Evolutionary conservation across 2,113 vertebrate species (phyloP).

Genomic region (Saguinus imperator): DNA sequence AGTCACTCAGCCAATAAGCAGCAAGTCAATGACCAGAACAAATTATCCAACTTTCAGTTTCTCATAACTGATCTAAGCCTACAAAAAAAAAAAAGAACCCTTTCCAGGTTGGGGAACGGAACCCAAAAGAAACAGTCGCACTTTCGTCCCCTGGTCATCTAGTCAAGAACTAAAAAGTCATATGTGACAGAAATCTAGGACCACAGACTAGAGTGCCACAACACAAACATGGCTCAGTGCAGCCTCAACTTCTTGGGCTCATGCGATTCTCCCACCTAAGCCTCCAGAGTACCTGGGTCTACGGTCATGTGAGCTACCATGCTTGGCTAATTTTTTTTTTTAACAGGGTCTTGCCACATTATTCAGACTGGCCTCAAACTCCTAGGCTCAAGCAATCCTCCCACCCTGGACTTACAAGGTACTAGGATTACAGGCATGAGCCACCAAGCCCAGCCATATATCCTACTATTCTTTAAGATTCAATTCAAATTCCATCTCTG

Average conservation of each 20-base stretch:
- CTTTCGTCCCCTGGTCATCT: not conserved
- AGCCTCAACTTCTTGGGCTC: not conserved
- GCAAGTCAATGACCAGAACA: not conserved
- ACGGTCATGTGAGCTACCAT: not conserved
- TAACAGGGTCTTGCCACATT: not conserved
- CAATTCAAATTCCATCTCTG: not conserved
- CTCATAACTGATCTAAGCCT: not conserved
- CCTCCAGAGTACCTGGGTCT: not conserved
- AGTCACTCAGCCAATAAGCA: not conserved
- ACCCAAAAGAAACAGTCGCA: not conserved
- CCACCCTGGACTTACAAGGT: not conserved
- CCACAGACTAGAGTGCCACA: not conserved
- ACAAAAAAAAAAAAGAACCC: not conserved
- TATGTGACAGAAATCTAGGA: not conserved
- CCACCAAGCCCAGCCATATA: not conserved
- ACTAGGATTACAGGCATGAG: not conserved
- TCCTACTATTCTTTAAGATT: conserved; percentile 6
- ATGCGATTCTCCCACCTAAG: not conserved
- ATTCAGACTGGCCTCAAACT: not conserved
- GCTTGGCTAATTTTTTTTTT: not conserved
- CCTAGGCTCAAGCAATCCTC: not conserved
- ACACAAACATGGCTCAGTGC: not conserved
- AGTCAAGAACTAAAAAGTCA: not conserved
- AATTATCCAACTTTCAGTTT: not conserved
- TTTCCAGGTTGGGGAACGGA: not conserved